phyloP scores from a whole-genome alignment of 1,140 invertebrate species.

The Eumeta japonica region DNA sequence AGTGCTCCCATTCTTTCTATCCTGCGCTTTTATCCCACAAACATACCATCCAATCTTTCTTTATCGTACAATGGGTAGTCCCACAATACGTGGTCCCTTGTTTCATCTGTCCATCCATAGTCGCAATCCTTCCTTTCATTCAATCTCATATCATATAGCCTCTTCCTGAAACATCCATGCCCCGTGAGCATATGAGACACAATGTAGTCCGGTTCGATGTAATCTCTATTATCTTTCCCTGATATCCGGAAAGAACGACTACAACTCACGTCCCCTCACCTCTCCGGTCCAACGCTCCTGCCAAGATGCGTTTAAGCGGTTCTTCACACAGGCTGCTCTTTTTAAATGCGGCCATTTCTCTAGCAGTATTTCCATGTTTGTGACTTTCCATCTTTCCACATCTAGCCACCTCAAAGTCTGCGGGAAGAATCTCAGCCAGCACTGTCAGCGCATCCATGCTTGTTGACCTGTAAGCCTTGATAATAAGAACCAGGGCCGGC shows the following conservation, averaged over 20 bases:
- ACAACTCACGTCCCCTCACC: constrained; percentile 4
- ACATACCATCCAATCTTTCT: no score
- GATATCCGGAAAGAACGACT: neutral
- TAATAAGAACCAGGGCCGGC: constrained; percentile 11
- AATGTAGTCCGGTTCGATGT: constrained; percentile 5
- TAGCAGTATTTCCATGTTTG: neutral
- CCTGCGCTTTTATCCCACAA: no score
- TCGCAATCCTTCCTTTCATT: no score
- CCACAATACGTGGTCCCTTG: no score
- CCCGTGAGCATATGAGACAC: no score
- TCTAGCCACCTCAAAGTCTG: constrained; percentile 11
- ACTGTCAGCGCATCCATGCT: constrained; percentile 15
- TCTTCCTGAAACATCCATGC: no score
- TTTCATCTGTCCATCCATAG: no score
- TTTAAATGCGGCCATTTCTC: neutral
- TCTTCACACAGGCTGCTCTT: neutral
- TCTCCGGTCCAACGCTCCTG: constrained; percentile 7
- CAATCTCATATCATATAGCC: no score
- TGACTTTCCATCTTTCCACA: constrained; percentile 1
- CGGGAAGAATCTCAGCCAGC: constrained; percentile 15
- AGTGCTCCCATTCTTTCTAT: no score
- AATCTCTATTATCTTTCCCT: neutral
- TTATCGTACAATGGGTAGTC: no score
- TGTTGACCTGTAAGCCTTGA: constrained; percentile 17
- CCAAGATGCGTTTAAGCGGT: constrained; percentile 4